Base-by-base conservation (phyloP, 2,113 vertebrate genomes). In the Colinus virginianus region DNA sequence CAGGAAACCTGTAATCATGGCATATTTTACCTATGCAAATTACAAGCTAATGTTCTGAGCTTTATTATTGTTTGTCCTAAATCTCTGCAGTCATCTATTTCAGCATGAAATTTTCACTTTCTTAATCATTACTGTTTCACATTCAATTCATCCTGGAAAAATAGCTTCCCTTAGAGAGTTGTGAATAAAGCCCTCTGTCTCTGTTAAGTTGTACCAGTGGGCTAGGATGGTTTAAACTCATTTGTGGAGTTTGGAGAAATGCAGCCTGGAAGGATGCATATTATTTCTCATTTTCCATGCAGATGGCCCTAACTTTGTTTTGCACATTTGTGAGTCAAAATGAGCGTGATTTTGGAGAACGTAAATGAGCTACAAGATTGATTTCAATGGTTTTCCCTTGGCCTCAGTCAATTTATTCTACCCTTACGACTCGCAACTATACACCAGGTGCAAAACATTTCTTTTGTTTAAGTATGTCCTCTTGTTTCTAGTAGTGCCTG, bases 1-100 rank as follows among this genome's bases (percentile, higher is more conserved):
- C 42, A 55, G 61, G 81, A 74, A 90, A 22, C 78, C 78, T 94
- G 2, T 96, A 94, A 95, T 96, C 64, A 88, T n/a, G 40, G 32
- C 55, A 68, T 70, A 1, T 69, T 56, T 82, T 82, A 59, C 80
- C 67, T 72, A 3, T 89, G 88, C 58, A 36, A 79, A 90, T 90
- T 82, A 71, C 78, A 93, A 84, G 40, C 40, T 46, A 7, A 17
- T 45, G 36, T 76, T 87, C 70, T 77, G 81, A 82, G n/a, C 63
- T 88, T 19, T 69, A 1, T 78, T 88, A 88, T 62, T 77, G 70
- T 93, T 88, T 92, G 70, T 72, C 77, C 45, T 48, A 82, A 53
- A 36, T 74, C 53, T 67, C 59, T 58, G 18, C 49, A 49, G 48
- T 68, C 7, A 8, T 93, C 90, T 82, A n/a, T 69, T 95, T 56